Percentiles rank a stretch among this genome's conserved stretches.
phyloP scores from a whole-genome alignment of 2,113 vertebrate genomes.

The Prionailurus viverrinus region DNA sequence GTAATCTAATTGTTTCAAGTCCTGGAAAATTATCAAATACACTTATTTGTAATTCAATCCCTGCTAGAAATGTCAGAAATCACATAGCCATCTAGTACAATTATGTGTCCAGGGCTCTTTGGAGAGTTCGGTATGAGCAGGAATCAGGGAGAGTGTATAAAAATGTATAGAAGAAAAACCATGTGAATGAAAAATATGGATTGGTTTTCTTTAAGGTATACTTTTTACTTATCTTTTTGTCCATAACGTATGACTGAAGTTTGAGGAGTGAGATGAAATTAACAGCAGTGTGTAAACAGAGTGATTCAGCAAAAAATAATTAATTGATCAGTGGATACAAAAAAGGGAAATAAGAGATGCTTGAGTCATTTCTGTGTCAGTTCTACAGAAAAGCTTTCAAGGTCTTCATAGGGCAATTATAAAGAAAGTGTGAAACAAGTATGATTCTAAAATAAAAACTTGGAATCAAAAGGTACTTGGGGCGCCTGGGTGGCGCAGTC shows the following conservation, averaged over 20 bases:
- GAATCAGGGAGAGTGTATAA: background rate
- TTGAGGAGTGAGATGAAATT: background rate
- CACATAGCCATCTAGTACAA: background rate
- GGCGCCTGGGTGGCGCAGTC: no score
- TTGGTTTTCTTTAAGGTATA: background rate
- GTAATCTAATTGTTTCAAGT: background rate
- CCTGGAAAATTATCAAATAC: constrained; percentile 4
- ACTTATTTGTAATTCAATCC: background rate
- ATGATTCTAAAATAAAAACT: constrained; percentile 47
- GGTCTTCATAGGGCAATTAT: background rate
- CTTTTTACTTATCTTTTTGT: background rate
- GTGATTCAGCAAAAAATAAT: background rate
- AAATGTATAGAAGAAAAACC: background rate
- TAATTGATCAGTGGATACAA: background rate
- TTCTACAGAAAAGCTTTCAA: background rate
- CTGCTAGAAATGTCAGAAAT: background rate
- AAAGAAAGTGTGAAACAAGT: constrained; percentile 47
- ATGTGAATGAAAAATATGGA: background rate
- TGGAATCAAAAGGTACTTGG: constrained; percentile 9
- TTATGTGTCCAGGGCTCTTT: background rate
- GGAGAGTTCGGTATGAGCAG: background rate
- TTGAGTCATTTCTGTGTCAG: constrained; percentile 32
- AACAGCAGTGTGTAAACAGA: background rate
- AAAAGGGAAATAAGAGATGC: background rate
- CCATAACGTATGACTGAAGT: background rate